A percentile compares a stretch with the other conserved stretches of the same genome.
phyloP scores from a whole-genome alignment of 2,113 vertebrate genomes.

The Tupaia chinensis region DNA sequence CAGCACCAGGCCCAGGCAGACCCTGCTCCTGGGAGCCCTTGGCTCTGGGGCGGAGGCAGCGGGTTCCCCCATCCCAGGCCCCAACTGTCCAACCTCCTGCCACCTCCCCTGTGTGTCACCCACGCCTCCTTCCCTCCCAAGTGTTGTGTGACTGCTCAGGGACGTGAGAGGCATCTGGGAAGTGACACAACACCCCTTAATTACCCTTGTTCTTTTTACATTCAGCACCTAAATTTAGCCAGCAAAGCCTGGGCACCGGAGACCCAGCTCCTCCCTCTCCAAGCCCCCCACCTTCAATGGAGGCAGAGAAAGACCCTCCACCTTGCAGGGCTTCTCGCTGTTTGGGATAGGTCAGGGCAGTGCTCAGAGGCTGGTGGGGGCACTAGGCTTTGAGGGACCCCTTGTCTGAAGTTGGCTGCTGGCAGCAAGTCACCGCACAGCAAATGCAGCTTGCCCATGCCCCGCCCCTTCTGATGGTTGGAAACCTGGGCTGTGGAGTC shows the following conservation, averaged over 20 bases:
- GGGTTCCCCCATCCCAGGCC: not conserved
- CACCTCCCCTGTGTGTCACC: not conserved
- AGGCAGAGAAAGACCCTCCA: not conserved
- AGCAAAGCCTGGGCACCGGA: constrained; percentile 6
- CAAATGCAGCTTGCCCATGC: not conserved
- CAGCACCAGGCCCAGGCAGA: not conserved
- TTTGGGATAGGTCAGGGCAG: not conserved
- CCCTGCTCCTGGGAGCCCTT: not conserved
- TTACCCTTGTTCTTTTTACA: constrained; percentile 54
- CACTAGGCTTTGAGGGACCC: not conserved
- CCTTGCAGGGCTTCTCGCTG: not conserved
- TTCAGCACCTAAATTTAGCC: constrained; percentile 73
- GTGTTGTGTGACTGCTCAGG: constrained; percentile 67
- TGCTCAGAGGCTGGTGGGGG: too few species aligned
- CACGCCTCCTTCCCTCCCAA: constrained; percentile 6
- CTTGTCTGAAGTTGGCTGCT: not conserved
- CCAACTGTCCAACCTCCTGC: not conserved
- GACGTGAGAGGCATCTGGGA: constrained; percentile 65
- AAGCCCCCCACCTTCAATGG: not conserved
- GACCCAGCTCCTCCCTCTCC: not conserved
- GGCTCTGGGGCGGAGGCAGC: not conserved
- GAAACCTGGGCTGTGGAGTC: not conserved
- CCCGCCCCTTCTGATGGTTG: not conserved
- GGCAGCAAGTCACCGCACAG: rapidly evolving
- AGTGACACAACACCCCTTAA: constrained; percentile 70